A percentile compares a stretch with the other conserved stretches of the same genome.
Evolutionary conservation across 2,888 invertebrate genomes (phyloP).

Genomic region (Xylota sylvarum): DNA sequence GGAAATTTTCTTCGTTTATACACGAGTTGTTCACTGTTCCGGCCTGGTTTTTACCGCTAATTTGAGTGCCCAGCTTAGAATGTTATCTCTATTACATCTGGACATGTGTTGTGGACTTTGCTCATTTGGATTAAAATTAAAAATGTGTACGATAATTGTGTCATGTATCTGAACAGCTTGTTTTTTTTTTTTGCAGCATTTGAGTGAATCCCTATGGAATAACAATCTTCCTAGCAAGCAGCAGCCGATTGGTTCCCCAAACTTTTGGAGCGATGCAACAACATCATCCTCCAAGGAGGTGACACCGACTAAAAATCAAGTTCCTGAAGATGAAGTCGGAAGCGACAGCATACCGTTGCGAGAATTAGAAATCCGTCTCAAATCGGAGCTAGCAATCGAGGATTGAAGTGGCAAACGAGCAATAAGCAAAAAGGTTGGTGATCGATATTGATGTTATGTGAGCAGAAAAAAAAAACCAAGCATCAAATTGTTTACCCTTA

Average conservation of each 20-base stretch:
- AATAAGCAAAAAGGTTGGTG: conserved; percentile 75
- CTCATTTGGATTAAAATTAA: no score
- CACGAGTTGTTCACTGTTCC: no score
- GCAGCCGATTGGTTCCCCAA: conserved; percentile 77
- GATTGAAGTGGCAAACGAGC: conserved; percentile 52
- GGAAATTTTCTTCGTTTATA: no score
- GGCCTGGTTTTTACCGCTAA: no score
- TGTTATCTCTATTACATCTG: no score
- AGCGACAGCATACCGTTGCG: conserved; percentile 88
- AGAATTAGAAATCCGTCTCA: conserved; percentile 88
- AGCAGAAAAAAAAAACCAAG: conserved; percentile 48
- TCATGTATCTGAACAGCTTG: neutral
- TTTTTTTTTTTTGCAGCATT: conserved; percentile 73
- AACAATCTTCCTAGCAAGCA: conserved; percentile 69
- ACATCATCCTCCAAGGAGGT: conserved; percentile 77
- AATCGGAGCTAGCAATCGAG: conserved; percentile 87
- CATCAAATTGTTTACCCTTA: conserved; percentile 68
- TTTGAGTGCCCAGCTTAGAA: no score
- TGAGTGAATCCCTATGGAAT: conserved; percentile 80
- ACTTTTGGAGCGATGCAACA: conserved; percentile 79
- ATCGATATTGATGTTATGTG: conserved; percentile 70
- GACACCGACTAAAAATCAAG: conserved; percentile 76
- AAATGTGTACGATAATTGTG: neutral
- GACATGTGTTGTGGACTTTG: no score
- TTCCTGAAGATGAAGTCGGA: conserved; percentile 83